Percentiles rank a stretch among this genome's conserved stretches.
Evolutionary conservation across 2,113 vertebrate genomes (phyloP).

Genomic region (Dasypus novemcinctus): DNA sequence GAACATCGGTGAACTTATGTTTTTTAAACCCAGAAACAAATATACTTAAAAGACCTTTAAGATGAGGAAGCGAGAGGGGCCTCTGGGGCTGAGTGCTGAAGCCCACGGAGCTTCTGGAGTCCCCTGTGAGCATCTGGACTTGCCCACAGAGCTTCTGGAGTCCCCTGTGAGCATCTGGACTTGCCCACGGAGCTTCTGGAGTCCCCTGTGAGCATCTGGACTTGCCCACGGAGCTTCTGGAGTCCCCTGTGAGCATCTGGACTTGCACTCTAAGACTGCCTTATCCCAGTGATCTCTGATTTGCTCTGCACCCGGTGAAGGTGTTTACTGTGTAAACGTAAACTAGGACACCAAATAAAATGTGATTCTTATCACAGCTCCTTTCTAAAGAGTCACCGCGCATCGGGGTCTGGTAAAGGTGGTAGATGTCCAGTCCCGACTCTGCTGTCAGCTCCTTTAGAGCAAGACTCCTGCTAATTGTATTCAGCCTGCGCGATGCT

Average conservation of each 20-base stretch:
- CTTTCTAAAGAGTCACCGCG: background rate
- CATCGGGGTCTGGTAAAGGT: background rate
- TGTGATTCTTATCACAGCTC: background rate
- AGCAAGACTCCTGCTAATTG: background rate
- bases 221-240: background rate
- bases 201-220: background rate
- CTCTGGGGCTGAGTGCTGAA: background rate
- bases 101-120: background rate
- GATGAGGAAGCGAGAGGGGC: background rate
- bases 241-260: background rate
- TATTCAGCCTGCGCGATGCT: background rate
- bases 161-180: too few species aligned
- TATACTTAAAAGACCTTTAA: background rate
- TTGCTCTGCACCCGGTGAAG: background rate
- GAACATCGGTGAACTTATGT: background rate
- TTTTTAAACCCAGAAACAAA: background rate
- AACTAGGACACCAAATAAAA: background rate
- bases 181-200: background rate
- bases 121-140: background rate
- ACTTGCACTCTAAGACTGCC: background rate
- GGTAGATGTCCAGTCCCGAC: background rate
- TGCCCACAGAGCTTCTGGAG: too few species aligned
- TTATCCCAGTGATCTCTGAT: background rate
- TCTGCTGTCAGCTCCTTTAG: background rate
- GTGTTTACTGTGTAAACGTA: background rate